phyloP scores from a whole-genome alignment of 2,113 vertebrate species.

The Propithecus coquereli region DNA sequence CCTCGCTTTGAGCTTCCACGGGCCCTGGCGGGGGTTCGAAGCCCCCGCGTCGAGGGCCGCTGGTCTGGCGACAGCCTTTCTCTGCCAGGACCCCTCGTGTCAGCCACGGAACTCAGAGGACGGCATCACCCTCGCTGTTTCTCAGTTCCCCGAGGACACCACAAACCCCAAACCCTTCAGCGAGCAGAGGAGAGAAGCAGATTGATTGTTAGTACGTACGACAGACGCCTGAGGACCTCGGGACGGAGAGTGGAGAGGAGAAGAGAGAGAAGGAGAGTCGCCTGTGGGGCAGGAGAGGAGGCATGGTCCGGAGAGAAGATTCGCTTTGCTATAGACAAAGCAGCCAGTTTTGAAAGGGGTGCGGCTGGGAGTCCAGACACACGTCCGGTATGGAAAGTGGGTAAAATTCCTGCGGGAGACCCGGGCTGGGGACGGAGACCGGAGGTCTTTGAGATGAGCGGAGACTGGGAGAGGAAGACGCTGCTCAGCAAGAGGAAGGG shows the following conservation, averaged over 20 bases:
- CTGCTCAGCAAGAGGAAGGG: too few relatives aligned
- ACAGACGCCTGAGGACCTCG: not conserved
- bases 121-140: too few relatives aligned
- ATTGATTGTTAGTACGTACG: too few relatives aligned
- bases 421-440: not conserved
- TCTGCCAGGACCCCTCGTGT: not conserved
- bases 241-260: not conserved
- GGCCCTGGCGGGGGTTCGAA: not conserved
- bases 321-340: not conserved
- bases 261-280: not conserved
- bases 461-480: not conserved
- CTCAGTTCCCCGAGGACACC: not conserved
- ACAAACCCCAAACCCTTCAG: not conserved
- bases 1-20: not conserved
- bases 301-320: not conserved
- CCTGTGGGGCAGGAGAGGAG: too few relatives aligned
- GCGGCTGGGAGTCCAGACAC: not conserved
- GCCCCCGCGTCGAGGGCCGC: not conserved
- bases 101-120: not conserved
- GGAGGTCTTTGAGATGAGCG: too few relatives aligned
- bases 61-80: not conserved
- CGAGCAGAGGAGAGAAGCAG: not conserved
- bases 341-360: not conserved
- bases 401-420: not conserved
- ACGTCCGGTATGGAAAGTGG: accelerated